Evolutionary conservation across 2,113 vertebrate genomes (phyloP).

Genomic region (Patagioenas fasciata): DNA sequence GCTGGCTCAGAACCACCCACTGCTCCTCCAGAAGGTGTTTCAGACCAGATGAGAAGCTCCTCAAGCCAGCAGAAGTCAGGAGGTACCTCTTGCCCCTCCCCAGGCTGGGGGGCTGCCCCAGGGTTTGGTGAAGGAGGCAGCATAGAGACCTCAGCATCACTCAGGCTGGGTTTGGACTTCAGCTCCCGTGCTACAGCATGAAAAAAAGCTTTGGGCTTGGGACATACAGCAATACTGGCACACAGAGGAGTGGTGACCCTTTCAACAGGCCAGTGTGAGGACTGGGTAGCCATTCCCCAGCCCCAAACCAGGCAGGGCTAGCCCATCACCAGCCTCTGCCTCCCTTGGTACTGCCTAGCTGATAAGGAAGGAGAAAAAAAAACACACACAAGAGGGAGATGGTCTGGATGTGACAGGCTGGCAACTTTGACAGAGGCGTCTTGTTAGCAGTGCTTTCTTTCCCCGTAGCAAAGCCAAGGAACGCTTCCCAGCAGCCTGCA

Average conservation of each 20-base stretch:
- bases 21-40: not conserved
- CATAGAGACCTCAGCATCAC: not conserved
- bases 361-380: not conserved
- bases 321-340: not conserved
- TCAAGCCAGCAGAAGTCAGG: not conserved
- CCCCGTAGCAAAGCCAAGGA: not conserved
- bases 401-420: constrained; percentile 16
- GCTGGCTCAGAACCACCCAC: not conserved
- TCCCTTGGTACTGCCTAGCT: not conserved
- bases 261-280: not conserved
- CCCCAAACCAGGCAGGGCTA: too few relatives aligned
- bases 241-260: not conserved
- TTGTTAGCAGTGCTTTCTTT: not conserved
- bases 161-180: not conserved
- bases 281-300: not conserved
- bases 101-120: not conserved
- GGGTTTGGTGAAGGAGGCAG: not conserved
- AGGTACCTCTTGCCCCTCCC: not conserved
- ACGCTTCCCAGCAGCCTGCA: not conserved
- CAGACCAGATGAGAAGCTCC: not conserved
- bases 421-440: constrained; percentile 3
- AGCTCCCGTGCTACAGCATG: not conserved
- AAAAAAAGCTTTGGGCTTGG: not conserved
- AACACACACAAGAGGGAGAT: not conserved
- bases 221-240: fast-evolving